Percentiles rank a stretch among this genome's conserved stretches.
These are phyloP conservation scores for Clamator glandarius DNA, from an alignment of 2,797 vertebrate genomes.

Conservation along the genomic window DNA sequence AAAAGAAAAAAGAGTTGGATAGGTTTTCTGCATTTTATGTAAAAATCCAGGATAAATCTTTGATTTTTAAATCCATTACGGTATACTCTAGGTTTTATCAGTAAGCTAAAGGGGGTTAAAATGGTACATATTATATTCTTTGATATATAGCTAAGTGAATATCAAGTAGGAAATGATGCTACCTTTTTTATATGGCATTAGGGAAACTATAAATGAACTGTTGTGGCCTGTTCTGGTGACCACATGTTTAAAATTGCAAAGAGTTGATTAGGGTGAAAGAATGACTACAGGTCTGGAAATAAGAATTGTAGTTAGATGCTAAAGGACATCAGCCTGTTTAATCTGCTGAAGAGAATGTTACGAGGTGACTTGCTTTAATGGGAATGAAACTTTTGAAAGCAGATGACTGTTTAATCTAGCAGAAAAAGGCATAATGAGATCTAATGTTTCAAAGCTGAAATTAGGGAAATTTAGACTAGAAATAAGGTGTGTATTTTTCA, in stretches of 20 bases:
- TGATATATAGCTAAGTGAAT: background rate
- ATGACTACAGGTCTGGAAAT: background rate
- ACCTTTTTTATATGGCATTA: background rate
- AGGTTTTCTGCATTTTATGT: background rate
- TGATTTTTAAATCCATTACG: background rate
- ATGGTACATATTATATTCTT: background rate
- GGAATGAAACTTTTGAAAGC: constrained; percentile 21
- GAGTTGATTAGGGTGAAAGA: background rate
- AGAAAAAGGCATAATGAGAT: constrained; percentile 32
- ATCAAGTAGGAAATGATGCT: background rate
- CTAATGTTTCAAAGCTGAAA: background rate
- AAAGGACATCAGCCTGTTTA: background rate
- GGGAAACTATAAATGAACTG: background rate
- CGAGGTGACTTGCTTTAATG: constrained; percentile 1
- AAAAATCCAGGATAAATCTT: background rate
- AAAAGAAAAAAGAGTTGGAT: background rate
- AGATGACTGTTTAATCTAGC: constrained; percentile 30
- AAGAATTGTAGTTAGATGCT: background rate
- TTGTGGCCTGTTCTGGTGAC: background rate
- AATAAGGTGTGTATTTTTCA: background rate
- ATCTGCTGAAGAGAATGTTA: constrained; percentile 44
- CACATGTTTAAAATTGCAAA: background rate
- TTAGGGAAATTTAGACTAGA: background rate
- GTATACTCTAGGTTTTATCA: background rate
- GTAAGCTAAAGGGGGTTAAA: background rate